Evolutionary conservation across 2,888 invertebrate species (phyloP).

Genomic region (Athetis lepigone): DNA sequence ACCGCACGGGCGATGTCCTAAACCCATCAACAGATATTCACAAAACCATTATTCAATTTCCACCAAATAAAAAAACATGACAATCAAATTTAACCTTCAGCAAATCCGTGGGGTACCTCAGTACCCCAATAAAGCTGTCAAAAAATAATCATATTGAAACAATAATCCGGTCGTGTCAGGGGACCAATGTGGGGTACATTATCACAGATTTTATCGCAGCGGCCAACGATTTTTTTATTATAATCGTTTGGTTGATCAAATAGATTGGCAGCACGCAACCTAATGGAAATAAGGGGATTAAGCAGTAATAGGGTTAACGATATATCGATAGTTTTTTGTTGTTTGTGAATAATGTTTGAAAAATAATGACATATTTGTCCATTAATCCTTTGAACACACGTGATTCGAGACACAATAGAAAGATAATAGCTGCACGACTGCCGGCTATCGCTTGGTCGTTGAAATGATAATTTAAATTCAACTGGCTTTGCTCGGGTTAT

Average conservation of each 20-base stretch:
- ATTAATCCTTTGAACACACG: too few species aligned
- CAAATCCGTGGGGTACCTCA: conserved; percentile 10
- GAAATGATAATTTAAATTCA: too few species aligned
- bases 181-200: conserved; percentile 48
- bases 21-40: not conserved
- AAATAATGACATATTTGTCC: too few species aligned
- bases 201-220: conserved; percentile 61
- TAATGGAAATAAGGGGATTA: conserved; percentile 6
- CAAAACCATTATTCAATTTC: not conserved
- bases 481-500: too few species aligned
- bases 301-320: conserved; percentile 20
- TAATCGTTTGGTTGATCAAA: conserved; percentile 53
- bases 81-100: conserved; percentile 14
- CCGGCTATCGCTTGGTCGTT: too few species aligned
- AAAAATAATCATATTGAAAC: conserved; percentile 52
- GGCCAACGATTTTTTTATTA: conserved; percentile 46
- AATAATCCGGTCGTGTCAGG: conserved; percentile 49
- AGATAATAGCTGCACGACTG: too few species aligned
- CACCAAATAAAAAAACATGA: conserved; percentile 24
- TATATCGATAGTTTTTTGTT: conserved; percentile 21
- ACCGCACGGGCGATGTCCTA: too few species aligned
- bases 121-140: conserved; percentile 55
- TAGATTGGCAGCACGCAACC: conserved; percentile 52
- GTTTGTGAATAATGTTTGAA: not conserved
- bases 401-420: too few species aligned